These are phyloP conservation scores for Listronotus oregonensis DNA, from an alignment of 1,140 invertebrate species.

Conservation along the genomic window DNA sequence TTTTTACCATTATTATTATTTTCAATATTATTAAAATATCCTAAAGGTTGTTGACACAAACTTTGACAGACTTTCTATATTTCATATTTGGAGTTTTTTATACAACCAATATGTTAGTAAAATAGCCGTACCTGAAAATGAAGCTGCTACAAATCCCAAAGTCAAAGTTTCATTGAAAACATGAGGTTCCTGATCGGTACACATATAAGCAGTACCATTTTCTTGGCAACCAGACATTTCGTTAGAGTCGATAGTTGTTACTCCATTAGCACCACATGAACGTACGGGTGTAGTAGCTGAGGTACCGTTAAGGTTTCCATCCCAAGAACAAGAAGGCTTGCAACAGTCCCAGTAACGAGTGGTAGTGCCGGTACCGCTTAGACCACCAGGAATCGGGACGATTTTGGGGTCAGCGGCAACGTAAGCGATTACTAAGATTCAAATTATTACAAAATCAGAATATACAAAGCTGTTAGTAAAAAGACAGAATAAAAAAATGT, in stretches of 20 bases:
- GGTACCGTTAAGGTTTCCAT: conserved; percentile 18
- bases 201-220: conserved; percentile 28
- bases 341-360: conserved; percentile 36
- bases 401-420: conserved; percentile 15
- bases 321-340: too few relatives aligned
- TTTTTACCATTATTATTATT: too few relatives aligned
- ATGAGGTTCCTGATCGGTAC: conserved; percentile 24
- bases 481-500: too few relatives aligned
- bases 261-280: conserved; percentile 29
- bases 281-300: conserved; percentile 8
- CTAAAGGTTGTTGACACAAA: too few relatives aligned
- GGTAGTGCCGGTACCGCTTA: conserved; percentile 23
- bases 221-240: conserved; percentile 24
- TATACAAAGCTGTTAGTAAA: too few relatives aligned
- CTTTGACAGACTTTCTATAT: too few relatives aligned
- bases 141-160: conserved; percentile 33
- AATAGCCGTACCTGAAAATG: conserved; percentile 31
- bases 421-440: conserved; percentile 6
- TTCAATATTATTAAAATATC: too few relatives aligned
- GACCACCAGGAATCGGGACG: conserved; percentile 21
- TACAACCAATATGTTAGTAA: neutral
- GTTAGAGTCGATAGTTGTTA: conserved; percentile 21
- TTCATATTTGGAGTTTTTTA: too few relatives aligned
- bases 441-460: too few relatives aligned
- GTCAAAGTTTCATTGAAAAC: conserved; percentile 18